These are phyloP conservation scores for Agriopis aurantiaria DNA, from an alignment of 2,888 invertebrate genomes.

Conservation along the genomic window DNA sequence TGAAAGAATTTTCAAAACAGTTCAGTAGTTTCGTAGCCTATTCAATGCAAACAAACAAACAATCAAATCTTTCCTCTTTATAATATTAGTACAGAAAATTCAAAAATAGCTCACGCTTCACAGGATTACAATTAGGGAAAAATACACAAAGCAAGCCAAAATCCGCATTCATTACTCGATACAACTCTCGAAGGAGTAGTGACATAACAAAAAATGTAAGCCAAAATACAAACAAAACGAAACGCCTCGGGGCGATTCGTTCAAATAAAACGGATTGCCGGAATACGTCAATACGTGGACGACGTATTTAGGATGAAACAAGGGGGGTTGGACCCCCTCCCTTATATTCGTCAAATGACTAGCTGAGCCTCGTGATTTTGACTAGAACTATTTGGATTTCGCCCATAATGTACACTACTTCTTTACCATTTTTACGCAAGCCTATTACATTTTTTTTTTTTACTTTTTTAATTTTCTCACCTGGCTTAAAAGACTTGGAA, in stretches of 20 bases:
- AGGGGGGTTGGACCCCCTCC: not conserved
- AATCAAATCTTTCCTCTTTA: too few species aligned
- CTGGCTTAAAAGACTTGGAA: too few species aligned
- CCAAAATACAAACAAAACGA: slow-evolving; percentile 31
- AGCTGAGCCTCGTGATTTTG: not conserved
- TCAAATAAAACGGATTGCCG: slow-evolving; percentile 44
- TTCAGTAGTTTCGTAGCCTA: too few species aligned
- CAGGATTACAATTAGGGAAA: slow-evolving; percentile 8
- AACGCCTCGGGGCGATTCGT: slow-evolving; percentile 28
- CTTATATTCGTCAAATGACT: not conserved
- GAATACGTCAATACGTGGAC: slow-evolving; percentile 26
- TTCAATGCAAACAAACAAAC: too few species aligned
- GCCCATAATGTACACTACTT: too few species aligned
- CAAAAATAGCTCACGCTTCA: not conserved
- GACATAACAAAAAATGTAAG: slow-evolving; percentile 32
- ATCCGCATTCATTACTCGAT: slow-evolving; percentile 21
- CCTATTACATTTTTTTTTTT: too few species aligned
- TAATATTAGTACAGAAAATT: too few species aligned
- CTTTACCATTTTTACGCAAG: too few species aligned
- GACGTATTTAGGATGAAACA: not conserved
- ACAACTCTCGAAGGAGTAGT: slow-evolving; percentile 22
- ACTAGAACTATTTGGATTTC: not conserved
- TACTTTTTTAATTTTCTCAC: too few species aligned
- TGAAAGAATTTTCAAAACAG: too few species aligned
- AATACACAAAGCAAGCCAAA: slow-evolving; percentile 16